Percentiles rank a stretch among this genome's conserved stretches.
These are phyloP conservation scores for Eubucco bourcierii DNA, from an alignment of 2,113 vertebrate genomes.

Conservation along the genomic window DNA sequence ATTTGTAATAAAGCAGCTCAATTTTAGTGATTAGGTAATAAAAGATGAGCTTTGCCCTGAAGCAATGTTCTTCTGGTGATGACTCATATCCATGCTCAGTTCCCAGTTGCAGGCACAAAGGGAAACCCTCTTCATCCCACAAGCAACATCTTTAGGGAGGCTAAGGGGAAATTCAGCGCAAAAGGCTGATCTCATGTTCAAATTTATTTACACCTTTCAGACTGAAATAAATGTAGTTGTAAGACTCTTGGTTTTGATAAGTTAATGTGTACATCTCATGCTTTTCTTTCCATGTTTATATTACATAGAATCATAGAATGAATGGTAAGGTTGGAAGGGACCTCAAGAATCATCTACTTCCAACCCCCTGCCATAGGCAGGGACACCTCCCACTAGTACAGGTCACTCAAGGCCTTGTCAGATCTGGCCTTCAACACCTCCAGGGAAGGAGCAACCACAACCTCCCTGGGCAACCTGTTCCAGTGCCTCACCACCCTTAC, in stretches of 20 bases:
- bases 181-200: neutral
- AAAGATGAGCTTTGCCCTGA: neutral
- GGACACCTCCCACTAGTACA: too few relatives aligned
- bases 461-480: too few relatives aligned
- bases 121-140: neutral
- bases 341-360: too few relatives aligned
- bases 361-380: too few relatives aligned
- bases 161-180: neutral
- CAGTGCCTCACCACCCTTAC: too few relatives aligned
- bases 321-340: too few relatives aligned
- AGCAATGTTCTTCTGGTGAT: neutral
- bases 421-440: too few relatives aligned
- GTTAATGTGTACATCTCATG: neutral
- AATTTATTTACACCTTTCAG: neutral
- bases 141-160: neutral
- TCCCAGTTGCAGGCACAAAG: neutral
- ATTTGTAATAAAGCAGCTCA: neutral
- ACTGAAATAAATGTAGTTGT: neutral
- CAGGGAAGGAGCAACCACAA: too few relatives aligned
- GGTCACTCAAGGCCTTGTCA: too few relatives aligned
- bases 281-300: neutral
- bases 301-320: too few relatives aligned
- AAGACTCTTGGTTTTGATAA: neutral
- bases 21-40: neutral
- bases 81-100: neutral